These are phyloP conservation scores for Loris lydekkerianus DNA, from an alignment of 2,797 vertebrate species.

Conservation along the genomic window DNA sequence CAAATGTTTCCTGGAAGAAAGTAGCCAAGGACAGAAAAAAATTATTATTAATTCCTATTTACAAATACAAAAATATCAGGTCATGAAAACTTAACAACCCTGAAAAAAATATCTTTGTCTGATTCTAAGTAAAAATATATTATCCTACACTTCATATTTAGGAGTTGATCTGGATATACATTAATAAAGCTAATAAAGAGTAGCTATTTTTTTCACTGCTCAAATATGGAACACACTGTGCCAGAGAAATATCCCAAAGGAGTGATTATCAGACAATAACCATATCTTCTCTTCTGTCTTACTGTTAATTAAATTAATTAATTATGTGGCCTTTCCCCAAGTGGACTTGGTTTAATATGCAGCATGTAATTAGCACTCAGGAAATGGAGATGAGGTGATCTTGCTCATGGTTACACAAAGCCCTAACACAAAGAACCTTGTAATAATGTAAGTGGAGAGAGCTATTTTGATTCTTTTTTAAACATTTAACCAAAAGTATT, in stretches of 20 bases:
- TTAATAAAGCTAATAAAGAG: slow-evolving; percentile 77
- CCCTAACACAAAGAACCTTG: slow-evolving; percentile 40
- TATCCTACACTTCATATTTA: not conserved
- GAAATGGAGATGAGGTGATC: slow-evolving; percentile 85
- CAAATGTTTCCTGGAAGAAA: not conserved
- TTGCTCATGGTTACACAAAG: slow-evolving; percentile 61
- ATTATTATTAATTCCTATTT: not conserved
- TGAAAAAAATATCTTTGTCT: not conserved
- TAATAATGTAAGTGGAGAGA: not conserved
- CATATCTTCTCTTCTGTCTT: slow-evolving; percentile 84
- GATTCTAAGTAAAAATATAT: not conserved
- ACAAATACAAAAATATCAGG: not conserved
- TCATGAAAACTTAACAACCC: not conserved
- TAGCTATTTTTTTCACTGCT: slow-evolving; percentile 61
- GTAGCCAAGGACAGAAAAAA: not conserved
- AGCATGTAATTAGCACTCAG: slow-evolving; percentile 85
- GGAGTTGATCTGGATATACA: slow-evolving; percentile 8
- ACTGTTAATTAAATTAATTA: slow-evolving; percentile 90
- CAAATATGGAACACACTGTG: slow-evolving; percentile 71
- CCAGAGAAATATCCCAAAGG: slow-evolving; percentile 76
- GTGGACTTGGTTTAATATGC: slow-evolving; percentile 87
- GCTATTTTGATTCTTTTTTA: not conserved
- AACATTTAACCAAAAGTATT: not conserved
- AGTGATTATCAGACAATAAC: slow-evolving; percentile 87
- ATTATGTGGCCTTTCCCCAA: slow-evolving; percentile 87